phyloP scores from a whole-genome alignment of 2,113 vertebrate genomes.

The Eulemur macaco region DNA sequence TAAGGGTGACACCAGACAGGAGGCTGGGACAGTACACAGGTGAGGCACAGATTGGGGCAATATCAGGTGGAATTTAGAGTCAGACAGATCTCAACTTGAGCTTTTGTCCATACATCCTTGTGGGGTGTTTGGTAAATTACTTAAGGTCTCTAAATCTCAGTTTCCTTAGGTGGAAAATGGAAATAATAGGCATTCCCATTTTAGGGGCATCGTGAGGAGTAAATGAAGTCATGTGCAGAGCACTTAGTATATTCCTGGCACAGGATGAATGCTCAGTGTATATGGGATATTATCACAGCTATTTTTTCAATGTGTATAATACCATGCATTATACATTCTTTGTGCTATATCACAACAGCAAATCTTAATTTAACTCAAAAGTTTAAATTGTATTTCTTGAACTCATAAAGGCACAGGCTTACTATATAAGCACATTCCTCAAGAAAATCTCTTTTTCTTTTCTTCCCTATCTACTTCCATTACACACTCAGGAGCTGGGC shows the following conservation, averaged over 20 bases:
- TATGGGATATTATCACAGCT: background rate
- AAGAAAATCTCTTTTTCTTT: background rate
- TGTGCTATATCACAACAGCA: background rate
- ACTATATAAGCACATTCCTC: background rate
- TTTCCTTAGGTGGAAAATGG: background rate
- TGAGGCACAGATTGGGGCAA: background rate
- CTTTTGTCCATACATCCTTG: background rate
- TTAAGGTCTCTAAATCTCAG: background rate
- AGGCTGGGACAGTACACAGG: background rate
- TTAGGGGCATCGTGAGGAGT: background rate
- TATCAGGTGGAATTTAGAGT: background rate
- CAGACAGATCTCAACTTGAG: background rate
- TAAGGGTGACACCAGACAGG: background rate
- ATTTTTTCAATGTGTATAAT: background rate
- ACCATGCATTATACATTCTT: background rate
- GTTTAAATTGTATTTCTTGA: constrained; percentile 26
- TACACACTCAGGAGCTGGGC: background rate
- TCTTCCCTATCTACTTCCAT: background rate
- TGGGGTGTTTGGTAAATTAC: background rate
- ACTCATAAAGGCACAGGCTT: background rate
- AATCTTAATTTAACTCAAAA: constrained; percentile 3
- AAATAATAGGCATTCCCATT: background rate
- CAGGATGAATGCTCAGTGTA: background rate
- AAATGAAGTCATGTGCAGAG: background rate
- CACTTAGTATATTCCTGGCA: background rate